A percentile compares a stretch with the other conserved stretches of the same genome.
Conservation (phyloP, 1,140 invertebrate genomes). For the Penaeus indicus region DNA sequence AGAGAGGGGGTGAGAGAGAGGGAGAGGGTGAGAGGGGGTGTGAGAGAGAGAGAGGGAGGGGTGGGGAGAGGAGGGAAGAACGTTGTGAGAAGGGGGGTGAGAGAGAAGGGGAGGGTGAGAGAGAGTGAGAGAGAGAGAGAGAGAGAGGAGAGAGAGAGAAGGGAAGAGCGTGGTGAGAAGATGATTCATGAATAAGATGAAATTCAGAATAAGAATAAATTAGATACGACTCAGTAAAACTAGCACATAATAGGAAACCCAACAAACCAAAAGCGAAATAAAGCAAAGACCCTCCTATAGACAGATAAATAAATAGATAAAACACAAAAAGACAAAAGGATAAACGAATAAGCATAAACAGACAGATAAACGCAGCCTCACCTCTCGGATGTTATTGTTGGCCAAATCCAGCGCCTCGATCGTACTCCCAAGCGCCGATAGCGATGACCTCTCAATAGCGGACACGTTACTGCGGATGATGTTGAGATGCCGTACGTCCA, state of each 20-base stretch:
- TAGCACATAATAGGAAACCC: too few relatives aligned
- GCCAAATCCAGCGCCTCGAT: conserved; percentile 68
- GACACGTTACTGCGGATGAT: conserved; percentile 66
- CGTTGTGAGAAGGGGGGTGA: background rate
- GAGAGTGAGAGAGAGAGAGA: background rate
- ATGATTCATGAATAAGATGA: background rate
- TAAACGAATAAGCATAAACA: too few relatives aligned
- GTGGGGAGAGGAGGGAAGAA: too few relatives aligned
- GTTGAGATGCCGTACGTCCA: conserved; percentile 62
- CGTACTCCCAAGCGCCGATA: conserved; percentile 57
- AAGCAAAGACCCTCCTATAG: too few relatives aligned
- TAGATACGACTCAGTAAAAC: too few relatives aligned
- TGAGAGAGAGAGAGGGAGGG: too few relatives aligned
- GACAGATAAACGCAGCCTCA: conserved; percentile 1
- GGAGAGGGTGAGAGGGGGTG: background rate
- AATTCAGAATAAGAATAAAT: too few relatives aligned
- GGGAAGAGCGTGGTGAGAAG: background rate
- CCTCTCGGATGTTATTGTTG: conserved; percentile 67
- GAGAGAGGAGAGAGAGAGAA: background rate
- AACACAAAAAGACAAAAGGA: too few relatives aligned
- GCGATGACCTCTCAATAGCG: conserved; percentile 61
- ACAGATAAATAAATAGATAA: too few relatives aligned
- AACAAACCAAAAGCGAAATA: too few relatives aligned
- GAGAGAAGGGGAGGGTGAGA: background rate
- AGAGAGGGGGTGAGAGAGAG: background rate